Conservation (phyloP, 53 echinoderm and acorn worm genomes). For the Stichopus horrens region DNA sequence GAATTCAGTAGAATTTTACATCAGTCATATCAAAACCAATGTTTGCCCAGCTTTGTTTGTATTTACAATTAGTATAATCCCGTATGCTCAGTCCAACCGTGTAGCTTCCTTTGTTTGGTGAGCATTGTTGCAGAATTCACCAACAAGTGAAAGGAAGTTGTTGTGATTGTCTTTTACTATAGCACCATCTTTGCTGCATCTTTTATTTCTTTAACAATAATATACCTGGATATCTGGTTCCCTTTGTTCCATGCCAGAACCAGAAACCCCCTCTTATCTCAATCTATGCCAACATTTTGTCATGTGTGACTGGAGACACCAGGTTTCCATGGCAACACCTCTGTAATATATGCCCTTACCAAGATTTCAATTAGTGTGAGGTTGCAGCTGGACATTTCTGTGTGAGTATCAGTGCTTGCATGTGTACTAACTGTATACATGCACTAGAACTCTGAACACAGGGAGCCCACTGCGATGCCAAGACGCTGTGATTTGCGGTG, state of each 20-base stretch:
- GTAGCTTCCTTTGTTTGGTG: not conserved
- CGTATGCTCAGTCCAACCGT: not conserved
- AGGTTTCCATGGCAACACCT: conserved; percentile 21
- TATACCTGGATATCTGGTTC: conserved; percentile 29
- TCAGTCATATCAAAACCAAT: not conserved
- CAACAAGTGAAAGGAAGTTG: not conserved
- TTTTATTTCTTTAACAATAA: not conserved
- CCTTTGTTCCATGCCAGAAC: conserved; percentile 33
- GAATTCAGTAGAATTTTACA: no score
- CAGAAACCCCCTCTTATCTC: not conserved
- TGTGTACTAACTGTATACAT: not conserved
- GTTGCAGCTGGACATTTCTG: not conserved
- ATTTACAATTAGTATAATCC: not conserved
- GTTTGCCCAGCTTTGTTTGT: not conserved
- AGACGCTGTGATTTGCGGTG: not conserved
- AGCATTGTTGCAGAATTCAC: no score
- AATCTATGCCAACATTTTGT: conserved; percentile 29
- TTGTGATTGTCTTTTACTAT: not conserved
- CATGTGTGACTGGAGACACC: conserved; percentile 20
- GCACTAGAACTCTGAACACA: no score
- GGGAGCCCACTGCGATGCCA: not conserved
- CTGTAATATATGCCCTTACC: conserved; percentile 45
- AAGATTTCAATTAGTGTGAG: conserved; percentile 25
- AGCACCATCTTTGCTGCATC: not conserved
- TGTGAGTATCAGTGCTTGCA: not conserved